Percentiles rank a stretch among this genome's conserved stretches.
Conservation (phyloP, 2,888 invertebrate species). For the Orchestes rusci region DNA sequence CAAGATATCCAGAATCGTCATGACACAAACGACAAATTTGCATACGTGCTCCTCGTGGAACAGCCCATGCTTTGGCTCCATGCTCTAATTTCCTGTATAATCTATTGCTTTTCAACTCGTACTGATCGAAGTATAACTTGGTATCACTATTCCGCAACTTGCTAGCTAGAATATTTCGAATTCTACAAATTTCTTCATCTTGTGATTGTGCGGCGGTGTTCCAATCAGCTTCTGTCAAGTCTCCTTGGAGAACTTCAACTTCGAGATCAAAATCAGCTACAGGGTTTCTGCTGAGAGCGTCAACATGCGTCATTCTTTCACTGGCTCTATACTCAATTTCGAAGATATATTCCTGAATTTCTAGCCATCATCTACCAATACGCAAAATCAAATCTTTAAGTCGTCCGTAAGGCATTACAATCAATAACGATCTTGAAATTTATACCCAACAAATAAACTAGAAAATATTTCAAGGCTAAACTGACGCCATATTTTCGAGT, state of each 20-base stretch:
- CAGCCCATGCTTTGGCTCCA: conserved; percentile 1
- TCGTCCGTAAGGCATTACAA: conserved; percentile 26
- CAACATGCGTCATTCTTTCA: neutral
- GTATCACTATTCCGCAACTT: neutral
- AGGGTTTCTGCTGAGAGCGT: neutral
- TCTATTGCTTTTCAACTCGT: neutral
- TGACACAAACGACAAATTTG: conserved; percentile 7
- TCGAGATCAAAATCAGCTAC: neutral
- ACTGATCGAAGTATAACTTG: conserved; percentile 4
- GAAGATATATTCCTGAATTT: conserved; percentile 9
- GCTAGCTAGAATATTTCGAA: neutral
- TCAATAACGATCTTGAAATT: conserved; percentile 26
- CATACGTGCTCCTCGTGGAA: conserved; percentile 3
- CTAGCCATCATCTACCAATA: conserved; percentile 33
- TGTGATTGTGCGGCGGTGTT: conserved; percentile 1
- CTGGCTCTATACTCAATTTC: neutral
- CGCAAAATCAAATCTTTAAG: conserved; percentile 17
- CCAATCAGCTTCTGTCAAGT: conserved; percentile 6
- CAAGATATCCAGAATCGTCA: conserved; percentile 6
- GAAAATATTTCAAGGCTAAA: conserved; percentile 15
- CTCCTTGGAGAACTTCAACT: neutral
- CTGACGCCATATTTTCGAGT: conserved; percentile 20
- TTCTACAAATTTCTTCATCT: conserved; percentile 1
- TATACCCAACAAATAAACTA: neutral
- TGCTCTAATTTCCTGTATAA: conserved; percentile 4